Evolutionary conservation across 2,797 vertebrate genomes (phyloP).

Genomic region (Sparus aurata): DNA sequence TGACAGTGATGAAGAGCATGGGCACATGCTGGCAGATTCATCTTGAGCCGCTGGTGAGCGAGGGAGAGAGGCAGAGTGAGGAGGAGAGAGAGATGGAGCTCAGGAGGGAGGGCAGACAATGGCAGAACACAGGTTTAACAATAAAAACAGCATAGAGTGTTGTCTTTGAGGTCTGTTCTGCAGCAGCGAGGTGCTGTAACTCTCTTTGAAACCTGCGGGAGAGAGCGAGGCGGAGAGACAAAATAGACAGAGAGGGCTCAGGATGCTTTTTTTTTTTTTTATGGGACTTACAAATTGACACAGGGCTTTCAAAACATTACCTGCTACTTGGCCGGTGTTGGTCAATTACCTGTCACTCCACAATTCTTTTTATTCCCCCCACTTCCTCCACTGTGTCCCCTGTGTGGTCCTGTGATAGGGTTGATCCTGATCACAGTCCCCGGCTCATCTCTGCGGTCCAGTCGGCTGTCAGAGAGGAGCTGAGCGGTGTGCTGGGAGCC

Average conservation of each 20-base stretch:
- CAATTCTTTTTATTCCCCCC: conserved; percentile 59
- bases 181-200: conserved; percentile 60
- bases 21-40: conserved; percentile 89
- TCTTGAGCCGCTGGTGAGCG: conserved; percentile 80
- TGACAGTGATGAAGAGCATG: conserved; percentile 91
- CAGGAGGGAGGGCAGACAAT: conserved; percentile 70
- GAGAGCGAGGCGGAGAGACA: conserved; percentile 27
- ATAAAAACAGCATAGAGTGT: conserved; percentile 74
- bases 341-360: conserved; percentile 78
- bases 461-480: conserved; percentile 71
- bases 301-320: conserved; percentile 68
- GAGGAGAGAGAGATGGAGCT: conserved; percentile 48
- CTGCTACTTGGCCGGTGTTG: conserved; percentile 64
- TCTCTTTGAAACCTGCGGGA: conserved; percentile 64
- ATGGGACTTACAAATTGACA: conserved; percentile 68
- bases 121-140: conserved; percentile 79
- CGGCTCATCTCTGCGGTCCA: conserved; percentile 57
- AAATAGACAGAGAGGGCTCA: conserved; percentile 36
- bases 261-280: conserved; percentile 38
- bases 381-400: conserved; percentile 58
- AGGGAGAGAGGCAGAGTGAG: conserved; percentile 46
- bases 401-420: conserved; percentile 67
- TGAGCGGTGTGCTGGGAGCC: conserved; percentile 61
- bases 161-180: conserved; percentile 76
- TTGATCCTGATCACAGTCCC: conserved; percentile 76